Conservation (phyloP, 2,113 vertebrate genomes). For the Oncorhynchus gorbuscha region DNA sequence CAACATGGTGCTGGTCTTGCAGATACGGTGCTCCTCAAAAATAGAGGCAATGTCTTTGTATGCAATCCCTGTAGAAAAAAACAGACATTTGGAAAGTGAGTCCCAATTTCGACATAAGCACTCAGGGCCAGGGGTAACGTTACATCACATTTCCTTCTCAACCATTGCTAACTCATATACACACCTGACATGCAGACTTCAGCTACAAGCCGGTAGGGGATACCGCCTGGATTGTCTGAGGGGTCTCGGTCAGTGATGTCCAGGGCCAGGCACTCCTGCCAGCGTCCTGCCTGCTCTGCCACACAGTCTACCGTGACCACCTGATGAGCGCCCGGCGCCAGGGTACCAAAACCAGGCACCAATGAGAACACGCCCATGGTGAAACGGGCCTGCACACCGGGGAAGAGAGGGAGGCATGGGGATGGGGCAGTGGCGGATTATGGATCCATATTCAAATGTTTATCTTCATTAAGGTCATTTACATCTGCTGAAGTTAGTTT, state of each 20-base stretch:
- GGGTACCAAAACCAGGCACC: conserved; percentile 74
- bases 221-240: conserved; percentile 74
- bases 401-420: too few relatives aligned
- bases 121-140: too few relatives aligned
- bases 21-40: conserved; percentile 87
- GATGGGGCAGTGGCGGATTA: too few relatives aligned
- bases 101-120: too few relatives aligned
- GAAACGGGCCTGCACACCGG: conserved; percentile 68
- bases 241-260: conserved; percentile 83
- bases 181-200: conserved; percentile 87
- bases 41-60: conserved; percentile 73
- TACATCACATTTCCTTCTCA: too few relatives aligned
- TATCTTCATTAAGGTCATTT: too few relatives aligned
- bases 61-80: conserved; percentile 65
- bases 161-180: conserved; percentile 6
- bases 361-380: conserved; percentile 80
- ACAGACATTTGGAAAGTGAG: not conserved
- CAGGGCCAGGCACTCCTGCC: conserved; percentile 76
- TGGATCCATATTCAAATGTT: too few relatives aligned
- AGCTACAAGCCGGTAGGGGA: conserved; percentile 76
- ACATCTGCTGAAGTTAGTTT: too few relatives aligned
- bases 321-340: conserved; percentile 74
- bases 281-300: conserved; percentile 77
- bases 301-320: conserved; percentile 80
- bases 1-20: conserved; percentile 67